Base-by-base conservation (phyloP, 2,888 invertebrate genomes). In the Nycteola revayana region DNA sequence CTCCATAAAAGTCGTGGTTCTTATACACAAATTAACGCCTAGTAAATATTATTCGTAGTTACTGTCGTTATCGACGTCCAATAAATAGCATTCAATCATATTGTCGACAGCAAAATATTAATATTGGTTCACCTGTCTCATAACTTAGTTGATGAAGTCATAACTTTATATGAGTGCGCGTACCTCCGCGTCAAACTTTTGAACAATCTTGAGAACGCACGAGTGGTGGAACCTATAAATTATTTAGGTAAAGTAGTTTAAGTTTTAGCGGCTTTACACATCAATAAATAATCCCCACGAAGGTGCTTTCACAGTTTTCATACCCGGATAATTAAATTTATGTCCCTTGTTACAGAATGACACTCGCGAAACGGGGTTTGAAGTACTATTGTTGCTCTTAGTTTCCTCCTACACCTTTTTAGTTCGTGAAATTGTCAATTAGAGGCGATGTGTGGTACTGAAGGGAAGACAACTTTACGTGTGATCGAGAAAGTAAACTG, bases 181-280 rank as follows among this genome's bases (percentile, higher is more conserved):
- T 41, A 42, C 42, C 54, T 32, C 49, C 42, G 32, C 38, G 43
- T 54, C 55, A 59, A 66, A 66, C 65, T 71, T 66, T 60, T 52
- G 49, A 75, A 75, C 75, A 73, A 70, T 71, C 60, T 67, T 48
- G 61, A 53, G 60, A 64, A 64, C 63, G 60, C 56, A 56, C 53
- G 49, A 64, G 55, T 61, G 60, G 60, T 48, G 55, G 53, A 64
- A 56, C 69, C 70, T 63, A 73, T 77, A 75, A 75, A 75, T 77
- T 76, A 75, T 68, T 63, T 63, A 65, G 58, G 50, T 49, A 39
- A 60, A 54, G 65, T 67, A 65, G 67, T 68, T 66, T 60, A 66
- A 74, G 65, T 74, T 73, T 59, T 58, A 66, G 57, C 56, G 49
- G 53, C 56, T 54, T 62, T 57, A 59, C 45, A 66, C 64, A 64